Evolutionary conservation across 2,888 invertebrate genomes (phyloP), one percentile per base, ranked within the genome.

Genomic region (Cephalotes varians): DNA sequence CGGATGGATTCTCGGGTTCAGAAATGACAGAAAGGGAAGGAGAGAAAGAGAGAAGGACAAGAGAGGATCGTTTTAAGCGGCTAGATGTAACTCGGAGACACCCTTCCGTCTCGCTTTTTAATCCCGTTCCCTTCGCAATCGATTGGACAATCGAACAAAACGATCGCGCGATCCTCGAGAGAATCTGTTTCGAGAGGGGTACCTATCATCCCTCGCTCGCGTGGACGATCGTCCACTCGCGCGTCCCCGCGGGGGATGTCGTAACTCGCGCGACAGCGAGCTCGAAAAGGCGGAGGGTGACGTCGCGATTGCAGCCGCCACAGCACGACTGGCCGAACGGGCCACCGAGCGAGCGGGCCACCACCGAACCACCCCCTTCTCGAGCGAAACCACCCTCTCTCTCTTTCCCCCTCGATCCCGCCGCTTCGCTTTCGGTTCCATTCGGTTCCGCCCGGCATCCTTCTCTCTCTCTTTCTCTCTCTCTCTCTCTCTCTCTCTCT

Each of bases 281-380:
- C 87, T 80, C 89, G 4, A 85, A 28, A 76, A 71, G 77, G 71
- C 81, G 83, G 84, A 67, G 82, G 81, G 77, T 69, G 87, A 89
- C 86, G 89, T 86, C 89, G 90, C 88, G 87, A 90, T 91, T 91
- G 56, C 74, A 76, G 91, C 90, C 91, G 92, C 89, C 91, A 90
- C 87, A 92, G 91, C 93, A 91, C 93, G 92, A 93, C 93, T 93
- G 93, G 91, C 93, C 93, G 93, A 92, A 93, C 92, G 93, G 93
- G 92, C 93, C 92, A 91, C 91, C 91, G 90, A 89, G 47, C 93
- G 77, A 77, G 44, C 77, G 77, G 93, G 92, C 93, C 92, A 91
- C 90, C 87, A 90, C 90, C 90, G 86, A 67, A 64, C 82, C 83
- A 60, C 83, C 83, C 86, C 37, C 65, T 74, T 82, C 82, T 82